Evolutionary conservation across 2,113 vertebrate genomes (phyloP), one percentile per base, ranked within the genome.

Genomic region (Tachuris rubrigastra): DNA sequence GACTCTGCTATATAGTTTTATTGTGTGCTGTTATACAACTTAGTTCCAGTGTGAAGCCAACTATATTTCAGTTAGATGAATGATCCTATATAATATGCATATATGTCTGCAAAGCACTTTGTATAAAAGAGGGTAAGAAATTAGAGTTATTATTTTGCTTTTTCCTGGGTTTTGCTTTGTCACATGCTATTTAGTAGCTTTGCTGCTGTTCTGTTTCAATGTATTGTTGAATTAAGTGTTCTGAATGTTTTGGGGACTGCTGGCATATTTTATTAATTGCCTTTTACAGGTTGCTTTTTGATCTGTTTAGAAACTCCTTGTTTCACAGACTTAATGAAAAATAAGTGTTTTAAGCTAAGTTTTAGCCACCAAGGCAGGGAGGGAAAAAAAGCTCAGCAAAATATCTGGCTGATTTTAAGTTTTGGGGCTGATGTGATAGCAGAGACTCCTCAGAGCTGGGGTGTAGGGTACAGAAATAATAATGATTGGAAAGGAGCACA

Each of bases 201-300:
- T 90, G n/a, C 72, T 73, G 75, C 46, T 30, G 77, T 84, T 93
- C 46, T 39, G 28, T 71, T 52, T 85, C 78, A 69, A 46, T 2
- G 10, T 21, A 52, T 93, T 73, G 76, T 91, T 77, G 96, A 89
- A 62, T 78, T 14, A 77, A 83, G 63, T 59, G 7, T 71, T 84
- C 50, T 44, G 78, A 95, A 66, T n/a, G 44, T 35, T n/a, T 85
- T 91, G 37, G 41, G 28, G 73, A 93, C 58, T 2, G 1, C 56
- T 85, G 67, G 46, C 56, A 52, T 27, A 20, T 94, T 87, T 85
- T 92, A 79, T 96, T 96, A 94, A 66, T 85, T 96, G 73, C 47
- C 37, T 53, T 66, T 92, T 92, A 47, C 41, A 30, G n/a, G 27
- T 83, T 85, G 55, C 83, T 93, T 85, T 86, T 85, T 84, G 24